phyloP scores from a whole-genome alignment of 2,113 vertebrate species.

The Oreocharis arfaki region DNA sequence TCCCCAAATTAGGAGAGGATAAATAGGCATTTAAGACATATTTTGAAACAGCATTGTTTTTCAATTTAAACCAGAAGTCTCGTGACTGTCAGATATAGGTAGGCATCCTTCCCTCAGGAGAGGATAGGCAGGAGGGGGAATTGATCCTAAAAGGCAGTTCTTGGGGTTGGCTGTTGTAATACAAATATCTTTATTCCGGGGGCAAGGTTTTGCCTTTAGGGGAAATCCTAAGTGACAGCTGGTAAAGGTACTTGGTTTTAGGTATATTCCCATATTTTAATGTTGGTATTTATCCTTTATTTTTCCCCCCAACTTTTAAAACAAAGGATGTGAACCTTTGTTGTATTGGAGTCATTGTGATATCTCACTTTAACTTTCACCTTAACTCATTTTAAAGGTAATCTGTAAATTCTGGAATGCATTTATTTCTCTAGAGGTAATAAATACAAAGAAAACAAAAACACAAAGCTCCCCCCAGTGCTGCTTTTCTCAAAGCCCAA shows the following conservation, averaged over 20 bases:
- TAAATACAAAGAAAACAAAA: neutral
- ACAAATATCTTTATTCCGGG: neutral
- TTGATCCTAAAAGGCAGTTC: neutral
- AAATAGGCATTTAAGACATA: neutral
- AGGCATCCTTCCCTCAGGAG: neutral
- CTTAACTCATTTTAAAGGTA: neutral
- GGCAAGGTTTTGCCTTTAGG: neutral
- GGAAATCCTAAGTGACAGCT: neutral
- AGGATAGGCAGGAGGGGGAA: neutral
- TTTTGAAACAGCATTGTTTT: neutral
- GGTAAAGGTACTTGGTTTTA: neutral
- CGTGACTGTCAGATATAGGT: neutral
- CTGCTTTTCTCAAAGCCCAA: neutral
- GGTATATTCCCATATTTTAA: neutral
- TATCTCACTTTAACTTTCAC: neutral
- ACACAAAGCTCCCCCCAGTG: accelerated
- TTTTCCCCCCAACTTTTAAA: neutral
- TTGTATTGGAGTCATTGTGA: neutral
- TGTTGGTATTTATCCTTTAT: neutral
- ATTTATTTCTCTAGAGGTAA: neutral
- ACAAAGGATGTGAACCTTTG: neutral
- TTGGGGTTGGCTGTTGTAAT: neutral
- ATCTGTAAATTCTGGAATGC: neutral
- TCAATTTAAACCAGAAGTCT: neutral
- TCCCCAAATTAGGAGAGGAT: neutral